Percentiles rank a stretch among this genome's conserved stretches.
phyloP scores from a whole-genome alignment of 2,888 invertebrate species.

The Bimastos eiseni region DNA sequence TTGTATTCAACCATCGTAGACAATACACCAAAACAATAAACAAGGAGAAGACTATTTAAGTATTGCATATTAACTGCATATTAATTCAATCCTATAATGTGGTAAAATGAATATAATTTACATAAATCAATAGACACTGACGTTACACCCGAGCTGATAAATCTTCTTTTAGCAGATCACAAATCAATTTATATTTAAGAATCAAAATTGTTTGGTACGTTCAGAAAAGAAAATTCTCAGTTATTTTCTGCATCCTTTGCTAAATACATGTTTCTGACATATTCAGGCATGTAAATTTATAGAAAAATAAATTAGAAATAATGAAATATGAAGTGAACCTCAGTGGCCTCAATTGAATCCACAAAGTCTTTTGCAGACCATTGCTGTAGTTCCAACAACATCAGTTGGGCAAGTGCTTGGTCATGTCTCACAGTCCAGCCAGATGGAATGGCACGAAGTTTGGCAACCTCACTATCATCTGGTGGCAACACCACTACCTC shows the following conservation, averaged over 20 bases:
- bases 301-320: neutral
- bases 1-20: no score
- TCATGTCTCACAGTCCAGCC: conserved; percentile 2
- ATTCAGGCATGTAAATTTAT: neutral
- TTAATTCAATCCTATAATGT: no score
- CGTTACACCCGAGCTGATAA: no score
- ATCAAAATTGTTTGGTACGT: no score
- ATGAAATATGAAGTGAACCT: neutral
- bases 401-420: neutral
- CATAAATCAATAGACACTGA: no score
- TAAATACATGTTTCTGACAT: neutral
- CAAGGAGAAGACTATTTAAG: no score
- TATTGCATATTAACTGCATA: no score
- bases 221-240: no score
- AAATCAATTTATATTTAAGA: no score
- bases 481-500: neutral
- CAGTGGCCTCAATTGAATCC: neutral
- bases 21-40: no score
- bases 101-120: no score
- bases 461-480: neutral
- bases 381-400: neutral
- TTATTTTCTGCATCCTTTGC: neutral
- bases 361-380: conserved; percentile 14
- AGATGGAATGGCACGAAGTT: conserved; percentile 14
- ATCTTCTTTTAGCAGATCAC: no score